Evolutionary conservation across 2,888 invertebrate species (phyloP), one percentile per base, ranked within the genome.

Genomic region (Chironomus tentans): DNA sequence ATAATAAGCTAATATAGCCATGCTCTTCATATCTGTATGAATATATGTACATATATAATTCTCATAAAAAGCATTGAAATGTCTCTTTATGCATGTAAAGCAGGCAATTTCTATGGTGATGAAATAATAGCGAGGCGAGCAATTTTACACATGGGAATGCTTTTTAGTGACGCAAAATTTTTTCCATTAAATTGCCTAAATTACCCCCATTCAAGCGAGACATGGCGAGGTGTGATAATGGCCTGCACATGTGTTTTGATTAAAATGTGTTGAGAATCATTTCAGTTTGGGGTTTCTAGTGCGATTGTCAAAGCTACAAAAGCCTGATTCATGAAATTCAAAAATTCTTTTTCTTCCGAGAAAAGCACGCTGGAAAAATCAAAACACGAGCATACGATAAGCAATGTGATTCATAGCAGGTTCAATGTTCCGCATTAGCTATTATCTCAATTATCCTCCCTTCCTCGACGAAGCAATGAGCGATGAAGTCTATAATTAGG

Each of bases 41-140:
- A 38, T 38, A 10, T 38, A 38, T 38, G 38, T 38, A 38, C 38
- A 38, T 38, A 38, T 10, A 38, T 1, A 38, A 38, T 38, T 10
- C 38, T 38, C 38, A 10, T 18, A 65, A 65, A 65, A 65, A 24
- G 65, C 24, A 65, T 18, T 21, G 24, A 65, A 21, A 50, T 50
- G 28, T 50, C 62, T 21, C 24, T 65, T 65, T 24, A 65, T 68
- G 68, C 68, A 68, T 68, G 46, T 68, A 68, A 68, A 68, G 38
- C 24, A 65, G 65, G 65, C 65, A 65, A 65, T 65, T 65, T 24
- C 65, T 24, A 65, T 65, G 65, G 65, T 56, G 56, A 56, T 56
- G n/a, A 18, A 7, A 56, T 56, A 56, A 38, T 56, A 15, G 56
- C 56, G 56, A 56, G 18, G 15, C 18, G 56, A 56, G 18, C 56